A percentile compares a stretch with the other conserved stretches of the same genome.
Conservation (phyloP, 2,888 invertebrate species). For the Entomobrya proxima region DNA sequence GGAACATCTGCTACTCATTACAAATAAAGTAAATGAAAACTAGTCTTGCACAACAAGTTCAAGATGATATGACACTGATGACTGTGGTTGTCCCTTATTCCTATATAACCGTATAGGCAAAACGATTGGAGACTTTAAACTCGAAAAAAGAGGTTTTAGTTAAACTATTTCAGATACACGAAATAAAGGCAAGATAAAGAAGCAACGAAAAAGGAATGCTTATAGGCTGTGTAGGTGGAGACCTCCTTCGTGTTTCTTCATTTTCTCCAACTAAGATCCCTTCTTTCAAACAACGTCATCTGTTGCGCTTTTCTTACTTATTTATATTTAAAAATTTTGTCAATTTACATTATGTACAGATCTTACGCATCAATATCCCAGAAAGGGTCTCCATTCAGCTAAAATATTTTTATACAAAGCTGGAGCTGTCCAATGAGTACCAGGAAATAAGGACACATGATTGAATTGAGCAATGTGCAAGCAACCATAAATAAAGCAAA, state of each 20-base stretch:
- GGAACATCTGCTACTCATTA: slow-evolving; percentile 64
- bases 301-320: slow-evolving; percentile 8
- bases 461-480: slow-evolving; percentile 62
- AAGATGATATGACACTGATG: neutral
- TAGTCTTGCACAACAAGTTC: slow-evolving; percentile 42
- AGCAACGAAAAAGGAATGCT: neutral
- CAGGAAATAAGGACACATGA: slow-evolving; percentile 40
- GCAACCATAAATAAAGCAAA: slow-evolving; percentile 20
- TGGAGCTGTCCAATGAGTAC: neutral
- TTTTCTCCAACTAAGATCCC: slow-evolving; percentile 1
- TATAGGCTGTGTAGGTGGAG: slow-evolving; percentile 16
- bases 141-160: slow-evolving; percentile 29
- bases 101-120: neutral
- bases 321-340: neutral
- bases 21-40: slow-evolving; percentile 39
- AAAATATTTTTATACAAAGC: neutral
- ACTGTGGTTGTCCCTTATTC: slow-evolving; percentile 11
- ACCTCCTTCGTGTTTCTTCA: slow-evolving; percentile 34
- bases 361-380: too few relatives aligned
- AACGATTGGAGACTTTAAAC: neutral
- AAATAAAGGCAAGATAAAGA: too few relatives aligned
- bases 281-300: neutral
- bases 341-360: neutral
- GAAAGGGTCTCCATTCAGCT: neutral
- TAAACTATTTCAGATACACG: too few relatives aligned